These are phyloP conservation scores for Turnix velox DNA, from an alignment of 2,113 vertebrate genomes.

Conservation along the genomic window DNA sequence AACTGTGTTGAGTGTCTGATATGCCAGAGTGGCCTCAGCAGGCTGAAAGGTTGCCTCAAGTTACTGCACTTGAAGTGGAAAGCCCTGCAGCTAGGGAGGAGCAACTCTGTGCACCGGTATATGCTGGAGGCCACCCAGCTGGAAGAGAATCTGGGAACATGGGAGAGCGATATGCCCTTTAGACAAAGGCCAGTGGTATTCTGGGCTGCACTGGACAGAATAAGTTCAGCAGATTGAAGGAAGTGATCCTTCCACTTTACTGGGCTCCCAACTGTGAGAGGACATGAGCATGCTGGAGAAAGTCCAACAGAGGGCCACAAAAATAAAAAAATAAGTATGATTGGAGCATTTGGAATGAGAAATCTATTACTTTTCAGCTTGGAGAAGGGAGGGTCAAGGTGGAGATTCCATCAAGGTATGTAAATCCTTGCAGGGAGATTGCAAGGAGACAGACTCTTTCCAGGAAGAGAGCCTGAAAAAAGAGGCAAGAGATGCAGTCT, in stretches of 20 bases:
- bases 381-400: not conserved
- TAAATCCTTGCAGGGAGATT: not conserved
- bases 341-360: not conserved
- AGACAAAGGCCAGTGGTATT: not conserved
- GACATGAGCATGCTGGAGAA: not conserved
- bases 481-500: not conserved
- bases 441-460: not conserved
- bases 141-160: not conserved
- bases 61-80: not conserved
- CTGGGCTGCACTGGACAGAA: not conserved
- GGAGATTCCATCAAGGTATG: not conserved
- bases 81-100: not conserved
- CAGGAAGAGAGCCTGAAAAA: not conserved
- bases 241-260: not conserved
- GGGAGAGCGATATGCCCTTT: not conserved
- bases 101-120: fast-evolving
- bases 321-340: not conserved
- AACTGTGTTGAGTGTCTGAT: not conserved
- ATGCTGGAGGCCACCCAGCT: not conserved
- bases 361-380: not conserved
- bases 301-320: not conserved
- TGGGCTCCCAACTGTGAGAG: not conserved
- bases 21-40: not conserved
- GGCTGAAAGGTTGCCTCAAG: not conserved
- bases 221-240: not conserved